A percentile compares a stretch with the other conserved stretches of the same genome.
phyloP scores from a whole-genome alignment of 2,888 invertebrate species.

The Euplexia lucipara region DNA sequence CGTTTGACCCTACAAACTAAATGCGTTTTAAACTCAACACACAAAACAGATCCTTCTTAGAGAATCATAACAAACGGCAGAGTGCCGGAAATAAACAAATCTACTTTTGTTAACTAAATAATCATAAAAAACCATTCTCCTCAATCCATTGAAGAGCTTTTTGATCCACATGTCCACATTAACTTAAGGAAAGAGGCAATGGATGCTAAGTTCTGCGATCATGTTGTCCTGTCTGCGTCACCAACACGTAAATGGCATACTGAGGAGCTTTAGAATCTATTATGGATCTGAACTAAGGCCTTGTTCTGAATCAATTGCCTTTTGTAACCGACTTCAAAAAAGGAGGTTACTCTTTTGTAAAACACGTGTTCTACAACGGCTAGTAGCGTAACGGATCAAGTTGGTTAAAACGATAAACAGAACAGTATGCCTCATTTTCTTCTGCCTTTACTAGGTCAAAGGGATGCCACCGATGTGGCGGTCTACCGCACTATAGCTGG shows the following conservation, averaged over 20 bases:
- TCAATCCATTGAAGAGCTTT: conserved; percentile 7
- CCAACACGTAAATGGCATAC: conserved; percentile 40
- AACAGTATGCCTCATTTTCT: too few relatives aligned
- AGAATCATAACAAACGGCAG: conserved; percentile 18
- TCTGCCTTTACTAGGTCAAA: too few relatives aligned
- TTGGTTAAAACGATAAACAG: too few relatives aligned
- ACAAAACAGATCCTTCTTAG: conserved; percentile 17
- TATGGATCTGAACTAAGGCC: conserved; percentile 40
- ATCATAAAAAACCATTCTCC: background rate
- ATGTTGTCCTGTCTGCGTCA: background rate
- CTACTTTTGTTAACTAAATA: conserved; percentile 12
- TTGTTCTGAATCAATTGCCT: conserved; percentile 33
- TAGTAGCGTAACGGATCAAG: too few relatives aligned
- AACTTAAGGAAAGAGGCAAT: conserved; percentile 1
- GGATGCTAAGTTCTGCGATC: background rate
- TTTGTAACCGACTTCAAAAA: conserved; percentile 20
- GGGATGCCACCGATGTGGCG: too few relatives aligned
- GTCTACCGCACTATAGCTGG: too few relatives aligned
- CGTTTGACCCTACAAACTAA: too few relatives aligned
- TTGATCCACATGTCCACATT: background rate
- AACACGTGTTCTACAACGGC: background rate
- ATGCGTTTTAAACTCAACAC: conserved; percentile 27
- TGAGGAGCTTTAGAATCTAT: background rate
- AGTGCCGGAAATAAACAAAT: conserved; percentile 26
- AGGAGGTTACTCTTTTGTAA: background rate